phyloP scores from a whole-genome alignment of 2,113 vertebrate species.

The Hyaena hyaena region DNA sequence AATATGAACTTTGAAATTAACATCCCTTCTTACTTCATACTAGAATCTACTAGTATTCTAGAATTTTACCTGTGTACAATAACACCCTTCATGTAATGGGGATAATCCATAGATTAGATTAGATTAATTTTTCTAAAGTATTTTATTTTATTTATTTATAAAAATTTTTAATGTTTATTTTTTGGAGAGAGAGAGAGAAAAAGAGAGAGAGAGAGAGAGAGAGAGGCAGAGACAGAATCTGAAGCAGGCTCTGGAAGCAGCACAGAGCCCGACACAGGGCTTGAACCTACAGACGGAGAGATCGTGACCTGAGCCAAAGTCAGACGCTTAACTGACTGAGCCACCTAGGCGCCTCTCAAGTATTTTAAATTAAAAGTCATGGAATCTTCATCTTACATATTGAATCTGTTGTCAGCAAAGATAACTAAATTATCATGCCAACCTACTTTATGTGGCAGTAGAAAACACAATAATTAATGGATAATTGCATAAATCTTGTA shows the following conservation, averaged over 20 bases:
- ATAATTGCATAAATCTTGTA: neutral
- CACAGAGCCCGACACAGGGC: too few species aligned
- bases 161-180: too few species aligned
- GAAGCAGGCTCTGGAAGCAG: too few species aligned
- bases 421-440: neutral
- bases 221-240: too few species aligned
- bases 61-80: neutral
- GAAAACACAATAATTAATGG: neutral
- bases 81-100: neutral
- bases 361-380: neutral
- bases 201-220: too few species aligned
- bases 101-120: neutral
- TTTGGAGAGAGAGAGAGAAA: too few species aligned
- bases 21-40: neutral
- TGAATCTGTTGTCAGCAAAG: rapidly evolving
- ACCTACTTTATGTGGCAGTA: neutral
- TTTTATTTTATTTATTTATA: neutral
- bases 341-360: neutral
- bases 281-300: too few species aligned
- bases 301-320: too few species aligned
- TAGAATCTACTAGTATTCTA: neutral
- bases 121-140: neutral
- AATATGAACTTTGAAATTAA: neutral
- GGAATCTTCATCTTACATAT: neutral
- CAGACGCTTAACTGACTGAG: too few species aligned